phyloP scores from a whole-genome alignment of 2,797 vertebrate genomes.

The Petrocephalus schoutedeni region DNA sequence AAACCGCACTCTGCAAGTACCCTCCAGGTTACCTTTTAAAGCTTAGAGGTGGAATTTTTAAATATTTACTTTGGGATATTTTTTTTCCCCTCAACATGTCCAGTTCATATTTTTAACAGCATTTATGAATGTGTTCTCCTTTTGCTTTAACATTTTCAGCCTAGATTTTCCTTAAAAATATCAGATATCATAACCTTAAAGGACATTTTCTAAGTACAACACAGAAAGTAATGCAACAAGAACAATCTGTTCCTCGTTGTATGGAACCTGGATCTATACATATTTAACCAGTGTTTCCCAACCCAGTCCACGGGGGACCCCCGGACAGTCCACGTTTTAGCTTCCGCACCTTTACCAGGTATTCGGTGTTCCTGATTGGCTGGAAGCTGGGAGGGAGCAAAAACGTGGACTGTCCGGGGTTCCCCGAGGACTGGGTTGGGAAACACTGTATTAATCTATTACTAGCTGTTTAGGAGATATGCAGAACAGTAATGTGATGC shows the following conservation, averaged over 20 bases:
- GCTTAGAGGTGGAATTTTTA: not conserved
- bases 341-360: no score
- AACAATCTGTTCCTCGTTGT: slow-evolving; percentile 35
- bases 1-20: slow-evolving; percentile 12
- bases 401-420: no score
- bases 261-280: slow-evolving; percentile 8
- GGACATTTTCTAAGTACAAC: not conserved
- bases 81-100: not conserved
- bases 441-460: not conserved
- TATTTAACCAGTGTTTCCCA: not conserved
- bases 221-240: not conserved
- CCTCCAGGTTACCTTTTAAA: slow-evolving; percentile 25
- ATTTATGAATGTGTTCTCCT: not conserved
- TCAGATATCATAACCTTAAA: slow-evolving; percentile 1
- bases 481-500: not conserved
- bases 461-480: not conserved
- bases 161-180: not conserved
- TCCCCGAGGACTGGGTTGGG: no score
- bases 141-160: not conserved
- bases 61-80: slow-evolving; percentile 8
- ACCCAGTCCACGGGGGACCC: no score
- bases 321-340: no score
- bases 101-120: slow-evolving; percentile 23
- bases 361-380: no score
- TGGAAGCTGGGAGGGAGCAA: no score